Percentiles rank a stretch among this genome's conserved stretches.
These are phyloP conservation scores for Tetraneura akinire DNA, from an alignment of 1,140 invertebrate species.

Conservation along the genomic window DNA sequence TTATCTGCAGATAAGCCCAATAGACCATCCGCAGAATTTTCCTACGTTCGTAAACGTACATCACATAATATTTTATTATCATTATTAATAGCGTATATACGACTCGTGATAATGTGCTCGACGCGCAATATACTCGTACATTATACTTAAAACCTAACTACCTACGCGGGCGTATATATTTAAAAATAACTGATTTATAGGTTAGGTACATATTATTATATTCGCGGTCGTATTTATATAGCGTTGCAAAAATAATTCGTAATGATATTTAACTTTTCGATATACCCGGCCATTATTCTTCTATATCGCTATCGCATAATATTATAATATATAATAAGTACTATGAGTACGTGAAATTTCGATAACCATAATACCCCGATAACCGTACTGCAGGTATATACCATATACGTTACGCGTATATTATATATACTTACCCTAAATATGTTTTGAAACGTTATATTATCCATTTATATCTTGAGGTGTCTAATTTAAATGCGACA, in stretches of 20 bases:
- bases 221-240: no score
- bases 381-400: no score
- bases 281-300: background rate
- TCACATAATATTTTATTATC: background rate
- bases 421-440: constrained; percentile 39
- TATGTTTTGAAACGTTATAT: constrained; percentile 51
- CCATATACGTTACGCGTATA: background rate
- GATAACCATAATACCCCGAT: no score
- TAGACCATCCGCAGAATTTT: background rate
- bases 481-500: constrained; percentile 49
- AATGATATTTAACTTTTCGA: background rate
- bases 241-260: background rate
- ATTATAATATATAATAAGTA: no score
- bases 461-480: constrained; percentile 36
- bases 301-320: background rate
- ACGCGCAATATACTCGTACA: no score
- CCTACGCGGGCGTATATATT: no score
- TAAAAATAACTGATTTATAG: no score
- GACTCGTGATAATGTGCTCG: background rate
- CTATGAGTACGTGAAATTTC: no score
- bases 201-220: no score
- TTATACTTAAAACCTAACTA: no score
- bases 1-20: constrained; percentile 2
- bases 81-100: background rate
- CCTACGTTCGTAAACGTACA: background rate